Conservation (phyloP, 1,140 invertebrate genomes). For the Leptinotarsa texana region DNA sequence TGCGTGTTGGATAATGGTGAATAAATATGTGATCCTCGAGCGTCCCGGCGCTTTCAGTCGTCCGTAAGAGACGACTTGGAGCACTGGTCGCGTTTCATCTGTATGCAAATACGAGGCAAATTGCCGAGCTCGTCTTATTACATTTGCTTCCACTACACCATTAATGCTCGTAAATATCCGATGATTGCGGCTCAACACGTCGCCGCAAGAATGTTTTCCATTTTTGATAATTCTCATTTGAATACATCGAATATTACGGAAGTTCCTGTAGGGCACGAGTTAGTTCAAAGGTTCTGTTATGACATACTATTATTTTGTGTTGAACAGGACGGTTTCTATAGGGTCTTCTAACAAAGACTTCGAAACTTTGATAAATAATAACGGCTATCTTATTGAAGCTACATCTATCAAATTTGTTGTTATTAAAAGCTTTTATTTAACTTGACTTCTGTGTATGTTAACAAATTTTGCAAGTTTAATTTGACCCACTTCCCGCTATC, state of each 20-base stretch:
- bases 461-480: too few species aligned
- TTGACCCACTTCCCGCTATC: too few species aligned
- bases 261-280: too few species aligned
- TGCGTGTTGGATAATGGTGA: slow-evolving; percentile 16
- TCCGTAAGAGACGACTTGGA: slow-evolving; percentile 26
- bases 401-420: too few species aligned
- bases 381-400: too few species aligned
- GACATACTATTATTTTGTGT: too few species aligned
- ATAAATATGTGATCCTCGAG: slow-evolving; percentile 24
- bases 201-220: slow-evolving; percentile 8
- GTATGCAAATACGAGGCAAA: slow-evolving; percentile 35
- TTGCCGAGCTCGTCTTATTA: slow-evolving; percentile 32
- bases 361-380: too few species aligned
- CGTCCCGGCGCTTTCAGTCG: slow-evolving; percentile 25
- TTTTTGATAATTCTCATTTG: not conserved
- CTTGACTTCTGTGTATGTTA: too few species aligned
- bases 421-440: too few species aligned
- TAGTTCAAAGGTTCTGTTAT: too few species aligned
- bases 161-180: slow-evolving; percentile 34
- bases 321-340: too few species aligned
- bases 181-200: slow-evolving; percentile 27
- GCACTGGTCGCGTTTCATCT: slow-evolving; percentile 30
- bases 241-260: not conserved
- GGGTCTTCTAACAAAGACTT: too few species aligned
- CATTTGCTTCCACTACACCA: slow-evolving; percentile 20